These are phyloP conservation scores for Aporrectodea caliginosa DNA, from an alignment of 1,140 invertebrate genomes.

Conservation along the genomic window DNA sequence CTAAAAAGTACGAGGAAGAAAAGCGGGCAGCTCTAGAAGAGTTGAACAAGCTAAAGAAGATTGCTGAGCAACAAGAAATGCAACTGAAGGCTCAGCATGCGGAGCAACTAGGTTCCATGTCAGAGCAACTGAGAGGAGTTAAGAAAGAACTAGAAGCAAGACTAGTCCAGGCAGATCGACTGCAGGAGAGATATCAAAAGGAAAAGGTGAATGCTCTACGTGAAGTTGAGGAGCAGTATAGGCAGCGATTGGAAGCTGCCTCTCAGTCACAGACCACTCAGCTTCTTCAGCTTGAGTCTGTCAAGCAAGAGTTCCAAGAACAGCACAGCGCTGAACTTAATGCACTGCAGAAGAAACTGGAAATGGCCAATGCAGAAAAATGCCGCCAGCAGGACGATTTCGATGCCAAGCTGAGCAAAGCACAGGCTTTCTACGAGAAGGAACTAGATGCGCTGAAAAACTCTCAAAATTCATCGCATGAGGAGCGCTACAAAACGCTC, in stretches of 20 bases:
- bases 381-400: slow-evolving; percentile 46
- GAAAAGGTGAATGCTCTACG: slow-evolving; percentile 44
- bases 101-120: slow-evolving; percentile 45
- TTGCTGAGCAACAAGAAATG: slow-evolving; percentile 43
- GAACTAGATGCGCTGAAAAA: slow-evolving; percentile 47
- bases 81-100: slow-evolving; percentile 44
- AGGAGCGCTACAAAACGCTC: slow-evolving; percentile 38
- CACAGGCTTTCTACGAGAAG: slow-evolving; percentile 53
- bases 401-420: slow-evolving; percentile 48
- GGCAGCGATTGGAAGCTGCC: slow-evolving; percentile 38
- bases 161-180: slow-evolving; percentile 42
- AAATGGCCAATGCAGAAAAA: slow-evolving; percentile 41
- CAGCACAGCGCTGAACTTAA: slow-evolving; percentile 9
- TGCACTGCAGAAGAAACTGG: slow-evolving; percentile 30
- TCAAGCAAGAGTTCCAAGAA: slow-evolving; percentile 37
- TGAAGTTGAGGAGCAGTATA: slow-evolving; percentile 41
- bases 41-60: too few species aligned
- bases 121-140: slow-evolving; percentile 45
- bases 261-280: slow-evolving; percentile 36
- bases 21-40: slow-evolving; percentile 44
- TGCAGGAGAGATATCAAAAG: slow-evolving; percentile 40
- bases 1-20: slow-evolving; percentile 36
- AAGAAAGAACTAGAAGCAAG: slow-evolving; percentile 52
- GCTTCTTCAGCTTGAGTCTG: slow-evolving; percentile 15
- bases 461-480: slow-evolving; percentile 37